These are phyloP conservation scores for Thaumatotibia leucotreta DNA, from an alignment of 1,140 invertebrate genomes.

Conservation along the genomic window DNA sequence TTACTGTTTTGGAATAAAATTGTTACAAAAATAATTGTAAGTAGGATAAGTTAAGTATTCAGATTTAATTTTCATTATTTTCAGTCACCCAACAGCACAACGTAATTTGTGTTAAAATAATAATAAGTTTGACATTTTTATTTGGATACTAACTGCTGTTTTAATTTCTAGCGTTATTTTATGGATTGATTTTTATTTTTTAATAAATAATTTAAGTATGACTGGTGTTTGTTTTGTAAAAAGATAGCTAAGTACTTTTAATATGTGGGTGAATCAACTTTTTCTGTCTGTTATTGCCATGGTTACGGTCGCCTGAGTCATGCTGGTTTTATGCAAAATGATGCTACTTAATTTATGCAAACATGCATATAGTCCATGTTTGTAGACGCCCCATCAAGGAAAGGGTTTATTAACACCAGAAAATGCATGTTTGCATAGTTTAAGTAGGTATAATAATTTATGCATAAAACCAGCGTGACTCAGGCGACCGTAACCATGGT, in stretches of 20 bases:
- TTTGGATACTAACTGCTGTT: conserved; percentile 58
- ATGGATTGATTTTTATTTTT: conserved; percentile 68
- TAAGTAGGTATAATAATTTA: no score
- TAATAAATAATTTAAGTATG: conserved; percentile 66
- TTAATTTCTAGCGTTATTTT: conserved; percentile 60
- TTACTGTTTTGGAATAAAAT: conserved; percentile 59
- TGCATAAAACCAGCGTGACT: no score
- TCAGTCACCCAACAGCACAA: conserved; percentile 32
- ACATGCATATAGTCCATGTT: no score
- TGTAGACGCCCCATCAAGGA: no score
- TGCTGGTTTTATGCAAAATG: no score
- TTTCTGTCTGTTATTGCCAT: no score
- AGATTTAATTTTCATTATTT: conserved; percentile 22
- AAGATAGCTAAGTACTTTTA: not conserved
- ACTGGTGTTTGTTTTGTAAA: conserved; percentile 20
- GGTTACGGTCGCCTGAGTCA: no score
- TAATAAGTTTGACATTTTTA: conserved; percentile 58
- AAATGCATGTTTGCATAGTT: no score
- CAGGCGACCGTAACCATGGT: no score
- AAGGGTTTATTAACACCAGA: no score
- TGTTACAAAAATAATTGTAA: conserved; percentile 42
- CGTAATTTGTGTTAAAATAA: conserved; percentile 40
- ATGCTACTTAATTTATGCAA: no score
- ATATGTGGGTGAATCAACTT: no score
- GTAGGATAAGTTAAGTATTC: conserved; percentile 44